Evolutionary conservation across 1,140 invertebrate genomes (phyloP).

Genomic region (Vanessa atalanta): DNA sequence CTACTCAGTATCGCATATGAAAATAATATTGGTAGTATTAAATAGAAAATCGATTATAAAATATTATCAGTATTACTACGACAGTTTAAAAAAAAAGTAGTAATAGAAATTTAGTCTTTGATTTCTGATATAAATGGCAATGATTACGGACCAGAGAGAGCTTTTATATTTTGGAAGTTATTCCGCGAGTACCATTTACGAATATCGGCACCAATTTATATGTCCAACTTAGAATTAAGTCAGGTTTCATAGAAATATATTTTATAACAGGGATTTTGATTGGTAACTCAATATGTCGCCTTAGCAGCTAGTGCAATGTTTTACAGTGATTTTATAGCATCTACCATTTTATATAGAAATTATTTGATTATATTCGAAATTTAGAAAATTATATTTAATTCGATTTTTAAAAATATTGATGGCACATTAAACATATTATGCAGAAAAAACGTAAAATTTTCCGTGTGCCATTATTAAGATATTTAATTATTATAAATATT

Average conservation of each 20-base stretch:
- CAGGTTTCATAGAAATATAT: conserved; percentile 57
- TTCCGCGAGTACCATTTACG: conserved; percentile 32
- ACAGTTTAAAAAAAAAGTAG: background rate
- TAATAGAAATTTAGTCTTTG: conserved; percentile 8
- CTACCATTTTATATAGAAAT: conserved; percentile 48
- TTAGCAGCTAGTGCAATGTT: conserved; percentile 73
- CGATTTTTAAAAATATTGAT: conserved; percentile 40
- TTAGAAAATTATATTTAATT: conserved; percentile 34
- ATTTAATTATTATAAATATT: conserved; percentile 29
- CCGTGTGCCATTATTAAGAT: conserved; percentile 53
- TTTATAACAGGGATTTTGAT: conserved; percentile 63
- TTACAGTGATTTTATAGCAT: conserved; percentile 50
- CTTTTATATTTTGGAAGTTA: conserved; percentile 42
- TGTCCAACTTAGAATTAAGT: conserved; percentile 53
- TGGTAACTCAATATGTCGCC: conserved; percentile 58
- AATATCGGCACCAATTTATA: conserved; percentile 65
- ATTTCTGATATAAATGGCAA: conserved; percentile 10
- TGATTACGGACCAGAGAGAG: conserved; percentile 37
- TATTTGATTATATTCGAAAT: conserved; percentile 49
- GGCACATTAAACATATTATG: conserved; percentile 47
- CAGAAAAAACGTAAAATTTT: conserved; percentile 44
- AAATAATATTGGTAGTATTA: conserved; percentile 10
- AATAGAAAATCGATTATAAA: background rate
- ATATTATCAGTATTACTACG: conserved; percentile 7
- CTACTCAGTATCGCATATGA: background rate